phyloP scores from a whole-genome alignment of 2,113 vertebrate species.

The Lutjanus erythropterus region DNA sequence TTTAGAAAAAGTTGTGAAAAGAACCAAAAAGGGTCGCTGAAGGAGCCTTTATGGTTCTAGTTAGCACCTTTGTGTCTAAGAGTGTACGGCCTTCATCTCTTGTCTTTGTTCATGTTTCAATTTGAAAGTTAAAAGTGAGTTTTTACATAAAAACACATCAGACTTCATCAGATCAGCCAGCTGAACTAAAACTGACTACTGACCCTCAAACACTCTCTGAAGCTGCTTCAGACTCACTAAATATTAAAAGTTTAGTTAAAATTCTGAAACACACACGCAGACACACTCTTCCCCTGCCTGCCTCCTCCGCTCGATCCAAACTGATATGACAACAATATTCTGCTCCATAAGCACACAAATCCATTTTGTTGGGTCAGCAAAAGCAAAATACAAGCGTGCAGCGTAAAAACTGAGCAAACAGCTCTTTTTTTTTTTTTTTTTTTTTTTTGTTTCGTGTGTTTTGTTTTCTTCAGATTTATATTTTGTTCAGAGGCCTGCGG shows the following conservation, averaged over 20 bases:
- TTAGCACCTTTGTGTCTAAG: too few species aligned
- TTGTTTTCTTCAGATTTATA: conserved; percentile 12
- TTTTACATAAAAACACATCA: background rate
- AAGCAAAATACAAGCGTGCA: background rate
- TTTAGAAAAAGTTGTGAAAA: too few species aligned
- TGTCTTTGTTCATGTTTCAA: background rate
- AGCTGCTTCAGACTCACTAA: conserved; percentile 6
- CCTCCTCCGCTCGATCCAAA: background rate
- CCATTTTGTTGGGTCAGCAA: background rate
- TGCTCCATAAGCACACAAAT: background rate
- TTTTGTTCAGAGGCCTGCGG: conserved; percentile 2
- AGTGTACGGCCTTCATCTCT: background rate
- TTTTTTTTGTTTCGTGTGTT: background rate
- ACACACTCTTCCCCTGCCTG: background rate
- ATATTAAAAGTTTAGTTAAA: background rate
- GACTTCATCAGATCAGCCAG: background rate
- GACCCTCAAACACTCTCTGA: conserved; percentile 9
- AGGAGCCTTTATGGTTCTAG: too few species aligned
- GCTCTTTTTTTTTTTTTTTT: background rate
- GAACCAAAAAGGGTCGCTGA: too few species aligned
- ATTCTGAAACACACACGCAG: background rate
- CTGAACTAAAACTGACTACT: conserved; percentile 2
- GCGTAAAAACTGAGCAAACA: too few species aligned
- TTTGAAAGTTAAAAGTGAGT: background rate
- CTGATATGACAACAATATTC: background rate